Evolutionary conservation across 2,113 vertebrate species (phyloP).

Genomic region (Oceanodroma tethys): DNA sequence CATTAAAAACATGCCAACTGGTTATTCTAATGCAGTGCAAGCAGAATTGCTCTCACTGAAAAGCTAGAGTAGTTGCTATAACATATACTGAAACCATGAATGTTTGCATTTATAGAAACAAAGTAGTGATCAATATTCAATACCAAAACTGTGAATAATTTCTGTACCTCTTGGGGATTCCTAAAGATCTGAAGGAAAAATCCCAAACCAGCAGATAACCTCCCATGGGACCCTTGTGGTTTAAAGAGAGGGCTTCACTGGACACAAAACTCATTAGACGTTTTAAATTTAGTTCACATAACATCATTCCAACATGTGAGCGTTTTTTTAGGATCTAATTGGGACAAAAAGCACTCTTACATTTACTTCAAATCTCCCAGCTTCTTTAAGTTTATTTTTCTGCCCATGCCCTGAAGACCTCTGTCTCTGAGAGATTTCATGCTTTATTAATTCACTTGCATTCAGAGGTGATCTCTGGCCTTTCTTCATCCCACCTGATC

Average conservation of each 20-base stretch:
- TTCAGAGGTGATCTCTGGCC: background rate
- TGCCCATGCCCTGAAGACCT: background rate
- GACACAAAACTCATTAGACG: constrained; percentile 7
- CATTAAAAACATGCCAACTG: background rate
- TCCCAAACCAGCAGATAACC: constrained; percentile 14
- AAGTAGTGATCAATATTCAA: constrained; percentile 33
- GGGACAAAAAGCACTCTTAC: background rate
- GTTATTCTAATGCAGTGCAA: background rate
- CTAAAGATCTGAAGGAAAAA: background rate
- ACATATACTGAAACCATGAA: background rate
- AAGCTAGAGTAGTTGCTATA: background rate
- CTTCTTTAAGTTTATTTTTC: background rate
- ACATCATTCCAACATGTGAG: background rate
- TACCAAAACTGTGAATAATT: background rate
- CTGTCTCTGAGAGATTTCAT: background rate
- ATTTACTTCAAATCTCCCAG: background rate
- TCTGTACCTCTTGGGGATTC: background rate
- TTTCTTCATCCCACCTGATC: background rate
- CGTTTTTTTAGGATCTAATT: background rate
- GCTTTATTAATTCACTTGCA: background rate
- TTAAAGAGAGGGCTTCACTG: constrained; percentile 27
- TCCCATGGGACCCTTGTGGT: background rate
- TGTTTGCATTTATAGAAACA: constrained; percentile 11
- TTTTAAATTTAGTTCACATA: background rate
- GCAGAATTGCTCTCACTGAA: constrained; percentile 18